Evolutionary conservation across 2,888 invertebrate species (phyloP), one percentile per base, ranked within the genome.

Genomic region (Augochlorella aurata): DNA sequence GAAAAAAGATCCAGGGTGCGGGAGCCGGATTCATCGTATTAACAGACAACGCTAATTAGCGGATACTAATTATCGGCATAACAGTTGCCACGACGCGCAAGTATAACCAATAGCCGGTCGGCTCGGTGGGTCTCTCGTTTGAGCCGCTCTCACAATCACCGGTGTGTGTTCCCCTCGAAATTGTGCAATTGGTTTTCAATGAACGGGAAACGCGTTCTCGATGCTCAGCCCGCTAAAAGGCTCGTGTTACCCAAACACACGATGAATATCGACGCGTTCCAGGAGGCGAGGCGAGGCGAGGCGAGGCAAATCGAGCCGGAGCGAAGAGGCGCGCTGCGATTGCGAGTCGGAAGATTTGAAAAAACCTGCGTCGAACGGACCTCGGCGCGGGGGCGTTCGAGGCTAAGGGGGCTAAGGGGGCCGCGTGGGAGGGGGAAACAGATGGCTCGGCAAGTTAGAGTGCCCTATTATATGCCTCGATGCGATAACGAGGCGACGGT

Each of bases 381-480:
- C 61, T 18, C 61, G 61, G 24, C 16, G 29, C 61, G 61, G 16
- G 16, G 29, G 38, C 38, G 38, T 38, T 38, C 38, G 38, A 5
- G 38, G 38, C 38, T 38, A 38, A 38, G 38, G 38, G 38, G 38
- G 38, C 38, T 38, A 38, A 38, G 38, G 38, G 29, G 29, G 29
- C 29, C 24, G 29, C 24, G 50, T 29, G 67, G 73, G 45, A 78
- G 81, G 77, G 78, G 66, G 61, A 77, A 77, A 80, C 84, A 80
- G 84, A 83, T 84, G 83, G 84, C 84, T 80, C 77, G 81, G 83
- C 77, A 81, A 84, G 79, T 75, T 79, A 77, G 87, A 85, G 86
- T 79, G 76, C 84, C 84, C 88, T 88, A 88, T 88, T 88, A 88
- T 88, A 88, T 87, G 77, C 80, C 79, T 79, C 70, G 81, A 79